Percentiles rank a stretch among this genome's conserved stretches.
phyloP scores from a whole-genome alignment of 1,140 invertebrate genomes.

The Akabosia matsudoensis region DNA sequence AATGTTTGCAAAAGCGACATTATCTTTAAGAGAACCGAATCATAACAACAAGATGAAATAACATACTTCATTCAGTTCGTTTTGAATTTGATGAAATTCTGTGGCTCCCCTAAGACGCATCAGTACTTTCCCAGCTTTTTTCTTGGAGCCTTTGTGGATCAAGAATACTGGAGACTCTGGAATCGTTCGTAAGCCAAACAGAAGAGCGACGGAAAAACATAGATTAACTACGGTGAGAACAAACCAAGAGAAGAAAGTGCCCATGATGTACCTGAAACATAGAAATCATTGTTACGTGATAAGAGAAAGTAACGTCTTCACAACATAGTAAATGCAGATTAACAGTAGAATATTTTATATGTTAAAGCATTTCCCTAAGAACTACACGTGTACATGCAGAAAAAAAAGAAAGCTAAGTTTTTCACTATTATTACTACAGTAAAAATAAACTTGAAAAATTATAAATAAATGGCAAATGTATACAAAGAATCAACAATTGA shows the following conservation, averaged over 20 bases:
- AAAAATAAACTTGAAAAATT: not conserved
- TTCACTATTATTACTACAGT: not conserved
- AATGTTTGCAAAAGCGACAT: no score
- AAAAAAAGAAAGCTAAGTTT: no score
- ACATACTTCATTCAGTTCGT: constrained; percentile 8
- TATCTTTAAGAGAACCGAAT: no score
- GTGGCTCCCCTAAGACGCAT: constrained; percentile 61
- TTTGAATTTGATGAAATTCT: constrained; percentile 22
- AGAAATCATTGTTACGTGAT: no score
- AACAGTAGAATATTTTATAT: no score
- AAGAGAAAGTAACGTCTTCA: not conserved
- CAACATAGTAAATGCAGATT: not conserved
- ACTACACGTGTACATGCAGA: no score
- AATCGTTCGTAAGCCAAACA: constrained; percentile 53
- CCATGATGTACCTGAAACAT: not conserved
- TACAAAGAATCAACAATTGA: not conserved
- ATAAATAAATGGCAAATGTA: not conserved
- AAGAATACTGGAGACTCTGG: constrained; percentile 72
- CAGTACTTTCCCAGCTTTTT: constrained; percentile 62
- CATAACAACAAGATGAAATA: no score
- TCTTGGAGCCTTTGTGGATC: constrained; percentile 58
- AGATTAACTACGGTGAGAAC: not conserved
- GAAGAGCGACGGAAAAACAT: not conserved
- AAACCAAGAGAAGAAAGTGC: constrained; percentile 24
- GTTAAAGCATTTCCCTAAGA: no score